Percentiles rank a stretch among this genome's conserved stretches.
phyloP scores from a whole-genome alignment of 2,888 invertebrate genomes.

The Drosophila cognata region DNA sequence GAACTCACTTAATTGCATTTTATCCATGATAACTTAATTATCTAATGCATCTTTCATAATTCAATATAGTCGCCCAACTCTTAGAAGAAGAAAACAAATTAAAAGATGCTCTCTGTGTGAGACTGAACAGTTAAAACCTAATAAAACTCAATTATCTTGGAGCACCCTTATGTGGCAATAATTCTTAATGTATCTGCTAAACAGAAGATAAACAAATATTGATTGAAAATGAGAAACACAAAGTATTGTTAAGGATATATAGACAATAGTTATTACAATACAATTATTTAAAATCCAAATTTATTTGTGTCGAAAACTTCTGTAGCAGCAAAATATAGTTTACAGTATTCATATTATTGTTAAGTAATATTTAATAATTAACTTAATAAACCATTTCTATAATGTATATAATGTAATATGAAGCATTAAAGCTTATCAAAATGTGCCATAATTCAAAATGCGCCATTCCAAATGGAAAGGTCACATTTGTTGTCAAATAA shows the following conservation, averaged over 20 bases:
- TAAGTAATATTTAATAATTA: neutral
- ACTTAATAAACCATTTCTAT: neutral
- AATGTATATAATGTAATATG: no score
- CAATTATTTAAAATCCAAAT: neutral
- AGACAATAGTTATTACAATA: no score
- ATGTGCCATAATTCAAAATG: neutral
- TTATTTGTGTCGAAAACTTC: neutral
- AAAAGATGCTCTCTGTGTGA: neutral
- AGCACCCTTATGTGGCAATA: neutral
- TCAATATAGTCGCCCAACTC: conserved; percentile 20
- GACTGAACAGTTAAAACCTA: neutral
- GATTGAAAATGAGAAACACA: neutral
- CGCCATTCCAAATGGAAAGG: conserved; percentile 6
- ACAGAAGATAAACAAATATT: neutral
- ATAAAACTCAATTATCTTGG: conserved; percentile 14
- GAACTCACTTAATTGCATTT: conserved; percentile 35
- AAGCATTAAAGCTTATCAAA: neutral
- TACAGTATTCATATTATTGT: neutral
- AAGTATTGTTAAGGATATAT: neutral
- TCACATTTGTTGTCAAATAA: conserved; percentile 19
- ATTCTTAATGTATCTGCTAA: neutral
- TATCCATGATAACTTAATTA: conserved; percentile 18
- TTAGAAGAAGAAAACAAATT: neutral
- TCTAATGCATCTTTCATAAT: conserved; percentile 28
- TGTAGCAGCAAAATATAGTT: neutral